Percentiles rank a stretch among this genome's conserved stretches.
Evolutionary conservation across 1,140 invertebrate species (phyloP).

Genomic region (Hylaeus volcanicus): DNA sequence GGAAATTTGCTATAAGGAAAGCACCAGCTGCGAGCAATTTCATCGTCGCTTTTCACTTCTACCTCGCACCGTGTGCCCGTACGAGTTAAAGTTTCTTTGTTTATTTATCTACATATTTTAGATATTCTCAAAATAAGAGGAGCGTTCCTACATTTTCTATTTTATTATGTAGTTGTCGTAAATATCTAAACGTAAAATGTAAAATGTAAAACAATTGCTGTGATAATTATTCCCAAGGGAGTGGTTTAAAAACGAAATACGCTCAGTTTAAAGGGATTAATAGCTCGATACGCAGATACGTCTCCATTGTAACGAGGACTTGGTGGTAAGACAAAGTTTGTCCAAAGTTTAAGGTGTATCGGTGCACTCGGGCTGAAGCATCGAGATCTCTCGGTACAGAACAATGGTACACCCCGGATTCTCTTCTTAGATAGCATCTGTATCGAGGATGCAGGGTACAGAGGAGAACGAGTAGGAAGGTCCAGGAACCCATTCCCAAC

Average conservation of each 20-base stretch:
- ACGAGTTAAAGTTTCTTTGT: too few relatives aligned
- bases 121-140: too few relatives aligned
- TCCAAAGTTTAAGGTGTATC: slow-evolving; percentile 57
- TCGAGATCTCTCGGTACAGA: slow-evolving; percentile 59
- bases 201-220: too few relatives aligned
- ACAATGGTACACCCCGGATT: slow-evolving; percentile 59
- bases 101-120: too few relatives aligned
- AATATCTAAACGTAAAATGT: too few relatives aligned
- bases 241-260: not conserved
- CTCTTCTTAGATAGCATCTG: slow-evolving; percentile 66
- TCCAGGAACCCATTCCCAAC: slow-evolving; percentile 59
- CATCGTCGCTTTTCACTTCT: not conserved
- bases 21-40: not conserved
- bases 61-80: not conserved
- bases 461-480: slow-evolving; percentile 55
- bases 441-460: slow-evolving; percentile 48
- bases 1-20: not conserved
- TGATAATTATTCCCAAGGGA: too few relatives aligned
- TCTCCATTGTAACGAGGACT: slow-evolving; percentile 44
- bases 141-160: too few relatives aligned
- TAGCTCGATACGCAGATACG: not conserved
- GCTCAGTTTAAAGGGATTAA: slow-evolving; percentile 19
- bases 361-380: slow-evolving; percentile 58
- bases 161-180: too few relatives aligned
- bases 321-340: slow-evolving; percentile 54